Evolutionary conservation across 2,888 invertebrate genomes (phyloP).

Genomic region (Rhaphigaster nebulosa): DNA sequence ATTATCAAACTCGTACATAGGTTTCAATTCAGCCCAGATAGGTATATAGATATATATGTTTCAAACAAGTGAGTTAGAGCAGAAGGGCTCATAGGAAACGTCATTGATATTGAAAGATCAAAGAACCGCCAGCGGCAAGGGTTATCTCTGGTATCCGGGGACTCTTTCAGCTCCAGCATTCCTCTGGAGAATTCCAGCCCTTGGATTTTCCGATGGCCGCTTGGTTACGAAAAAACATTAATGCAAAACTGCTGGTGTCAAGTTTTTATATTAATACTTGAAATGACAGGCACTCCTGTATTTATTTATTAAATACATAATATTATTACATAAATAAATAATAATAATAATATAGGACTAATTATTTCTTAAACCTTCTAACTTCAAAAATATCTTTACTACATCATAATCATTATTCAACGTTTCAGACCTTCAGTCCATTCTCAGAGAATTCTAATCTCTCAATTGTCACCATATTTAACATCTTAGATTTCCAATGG

Average conservation of each 20-base stretch:
- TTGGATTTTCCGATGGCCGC: not conserved
- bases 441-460: too few relatives aligned
- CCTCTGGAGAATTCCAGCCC: not conserved
- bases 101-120: slow-evolving; percentile 35
- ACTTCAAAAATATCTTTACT: too few relatives aligned
- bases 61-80: not conserved
- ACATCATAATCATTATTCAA: too few relatives aligned
- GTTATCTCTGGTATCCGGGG: not conserved
- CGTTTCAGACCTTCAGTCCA: too few relatives aligned
- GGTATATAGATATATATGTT: not conserved
- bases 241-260: not conserved
- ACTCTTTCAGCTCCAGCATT: slow-evolving; percentile 36
- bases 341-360: too few relatives aligned
- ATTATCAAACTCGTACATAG: too few relatives aligned
- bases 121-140: not conserved
- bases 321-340: too few relatives aligned
- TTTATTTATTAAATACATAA: too few relatives aligned
- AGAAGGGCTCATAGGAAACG: slow-evolving; percentile 8
- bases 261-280: not conserved
- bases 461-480: too few relatives aligned
- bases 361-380: too few relatives aligned
- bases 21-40: not conserved
- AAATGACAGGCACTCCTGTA: not conserved
- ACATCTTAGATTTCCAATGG: too few relatives aligned
- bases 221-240: not conserved